A percentile compares a stretch with the other conserved stretches of the same genome.
These are phyloP conservation scores for Cichladusa arquata DNA, from an alignment of 2,113 vertebrate species.

Conservation along the genomic window DNA sequence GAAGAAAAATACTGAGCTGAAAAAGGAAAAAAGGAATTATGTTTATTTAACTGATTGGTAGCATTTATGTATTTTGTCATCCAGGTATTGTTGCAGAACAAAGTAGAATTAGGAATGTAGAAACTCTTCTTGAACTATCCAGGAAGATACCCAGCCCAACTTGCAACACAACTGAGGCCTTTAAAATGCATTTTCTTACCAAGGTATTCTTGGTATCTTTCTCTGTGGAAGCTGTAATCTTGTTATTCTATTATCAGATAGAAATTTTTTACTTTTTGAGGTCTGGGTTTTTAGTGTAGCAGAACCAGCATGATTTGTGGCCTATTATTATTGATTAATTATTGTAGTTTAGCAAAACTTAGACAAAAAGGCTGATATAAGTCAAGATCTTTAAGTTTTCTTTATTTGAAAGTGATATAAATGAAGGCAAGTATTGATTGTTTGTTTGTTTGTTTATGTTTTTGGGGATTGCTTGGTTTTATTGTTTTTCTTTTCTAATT, in stretches of 20 bases:
- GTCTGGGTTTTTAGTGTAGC: neutral
- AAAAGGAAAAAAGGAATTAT: neutral
- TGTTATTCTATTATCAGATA: neutral
- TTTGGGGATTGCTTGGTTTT: neutral
- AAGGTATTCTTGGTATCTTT: neutral
- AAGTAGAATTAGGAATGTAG: neutral
- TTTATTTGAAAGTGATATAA: neutral
- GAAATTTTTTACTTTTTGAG: neutral
- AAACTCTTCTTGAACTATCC: neutral
- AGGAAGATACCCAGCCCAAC: neutral
- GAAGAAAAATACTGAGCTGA: neutral
- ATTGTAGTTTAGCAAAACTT: neutral
- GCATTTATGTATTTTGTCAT: neutral
- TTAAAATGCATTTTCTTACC: neutral
- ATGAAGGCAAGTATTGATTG: neutral
- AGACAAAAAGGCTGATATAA: neutral
- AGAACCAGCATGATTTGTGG: neutral
- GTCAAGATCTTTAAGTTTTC: neutral
- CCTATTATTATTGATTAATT: neutral
- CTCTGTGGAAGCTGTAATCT: neutral
- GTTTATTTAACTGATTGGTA: neutral
- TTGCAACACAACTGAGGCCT: neutral
- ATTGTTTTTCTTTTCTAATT: neutral
- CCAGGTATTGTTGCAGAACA: neutral
- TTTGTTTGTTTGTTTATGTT: neutral